Conservation (phyloP, 2,888 invertebrate genomes). For the Drosophila fulvimacula region DNA sequence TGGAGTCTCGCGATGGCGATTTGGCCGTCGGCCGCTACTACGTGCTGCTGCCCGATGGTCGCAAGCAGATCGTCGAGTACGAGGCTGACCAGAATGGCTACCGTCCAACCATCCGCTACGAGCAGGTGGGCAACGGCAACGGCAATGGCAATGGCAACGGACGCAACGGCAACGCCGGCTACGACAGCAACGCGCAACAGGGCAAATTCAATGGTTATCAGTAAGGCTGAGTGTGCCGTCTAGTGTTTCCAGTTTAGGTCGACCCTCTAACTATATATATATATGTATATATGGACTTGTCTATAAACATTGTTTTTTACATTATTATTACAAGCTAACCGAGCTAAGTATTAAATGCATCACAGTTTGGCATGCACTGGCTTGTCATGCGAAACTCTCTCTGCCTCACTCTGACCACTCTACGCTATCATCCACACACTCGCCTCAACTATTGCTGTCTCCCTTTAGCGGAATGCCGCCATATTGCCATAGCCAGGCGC, state of each 20-base stretch:
- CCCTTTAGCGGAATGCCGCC: slow-evolving; percentile 48
- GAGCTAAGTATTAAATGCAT: slow-evolving; percentile 63
- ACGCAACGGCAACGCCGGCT: slow-evolving; percentile 77
- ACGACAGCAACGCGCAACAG: slow-evolving; percentile 79
- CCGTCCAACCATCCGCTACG: slow-evolving; percentile 89
- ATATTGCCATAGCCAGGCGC: slow-evolving; percentile 79
- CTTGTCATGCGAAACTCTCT: slow-evolving; percentile 14
- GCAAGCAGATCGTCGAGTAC: slow-evolving; percentile 89
- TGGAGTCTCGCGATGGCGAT: slow-evolving; percentile 88
- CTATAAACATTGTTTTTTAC: slow-evolving; percentile 50
- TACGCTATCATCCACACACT: background rate
- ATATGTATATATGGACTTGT: slow-evolving; percentile 42
- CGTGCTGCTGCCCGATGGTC: slow-evolving; percentile 89
- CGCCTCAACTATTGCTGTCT: slow-evolving; percentile 5
- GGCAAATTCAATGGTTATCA: slow-evolving; percentile 82
- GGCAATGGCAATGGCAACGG: slow-evolving; percentile 62
- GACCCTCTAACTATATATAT: slow-evolving; percentile 53
- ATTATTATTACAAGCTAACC: slow-evolving; percentile 29
- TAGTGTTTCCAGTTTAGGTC: slow-evolving; percentile 61
- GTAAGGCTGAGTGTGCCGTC: slow-evolving; percentile 55
- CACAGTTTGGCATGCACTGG: slow-evolving; percentile 50
- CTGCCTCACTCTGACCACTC: background rate
- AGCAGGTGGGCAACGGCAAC: slow-evolving; percentile 86
- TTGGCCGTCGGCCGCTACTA: slow-evolving; percentile 88
- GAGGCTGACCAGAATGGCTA: slow-evolving; percentile 89